Base-by-base conservation (phyloP, 1,140 invertebrate genomes). In the Parasteatoda tepidariorum region DNA sequence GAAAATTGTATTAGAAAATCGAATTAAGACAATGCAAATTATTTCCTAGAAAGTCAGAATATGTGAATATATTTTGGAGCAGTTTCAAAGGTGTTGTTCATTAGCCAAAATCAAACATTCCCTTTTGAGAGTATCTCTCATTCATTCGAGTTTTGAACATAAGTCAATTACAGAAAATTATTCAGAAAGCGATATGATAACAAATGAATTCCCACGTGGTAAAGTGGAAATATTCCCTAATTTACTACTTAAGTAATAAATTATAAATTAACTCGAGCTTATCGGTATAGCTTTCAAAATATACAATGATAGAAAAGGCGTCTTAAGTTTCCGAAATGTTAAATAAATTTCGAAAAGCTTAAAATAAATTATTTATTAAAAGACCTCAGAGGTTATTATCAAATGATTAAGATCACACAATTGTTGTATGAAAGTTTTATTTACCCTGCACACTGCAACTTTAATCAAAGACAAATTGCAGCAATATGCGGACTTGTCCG, bases 401-500 rank as follows among this genome's bases (percentile, higher is more conserved):
- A 18, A 62, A 55, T 70, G 67, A 82, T 82, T 82, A 62, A 82
- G 34, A 61, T 41, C 55, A 70, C n/a, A n/a, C 41, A 62, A 54
- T 41, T n/a, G 22, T 22, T 24, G 22, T 24, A 24, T 73, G 68
- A 82, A 71, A 82, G 67, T 64, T 82, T 24, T 22, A 70, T 71
- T 54, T 48, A 48, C 79, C 26, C n/a, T 34, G 26, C n/a, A 41
- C 31, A 28, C 38, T 73, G n/a, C 26, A 82, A 71, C 67, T 71
- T 82, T 82, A 82, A 82, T 82, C 55, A 82, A 71, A 62, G 66
- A 55, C 54, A 64, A 71, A 82, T 62, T 48, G 38, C 24, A 62
- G 15, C 54, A 48, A 82, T 73, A 64, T 54, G 31, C 13, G 26
- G 13, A 57, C 15, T 41, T n/a, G 31, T 67, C 76, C 64, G 34